These are phyloP conservation scores for Nasonia longicornis DNA, from an alignment of 1,140 invertebrate genomes.

Conservation along the genomic window DNA sequence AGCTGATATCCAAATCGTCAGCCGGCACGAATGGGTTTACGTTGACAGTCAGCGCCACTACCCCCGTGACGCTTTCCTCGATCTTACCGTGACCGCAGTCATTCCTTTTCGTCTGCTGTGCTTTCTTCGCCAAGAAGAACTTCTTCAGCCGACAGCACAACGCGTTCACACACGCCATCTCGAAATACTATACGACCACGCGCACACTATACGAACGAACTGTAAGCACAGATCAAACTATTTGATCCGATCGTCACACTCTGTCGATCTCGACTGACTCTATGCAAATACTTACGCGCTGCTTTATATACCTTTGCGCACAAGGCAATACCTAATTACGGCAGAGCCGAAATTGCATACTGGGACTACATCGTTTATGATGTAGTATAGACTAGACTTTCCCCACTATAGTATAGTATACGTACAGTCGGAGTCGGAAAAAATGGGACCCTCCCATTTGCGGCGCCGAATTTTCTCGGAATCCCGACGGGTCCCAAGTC, in stretches of 20 bases:
- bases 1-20: neutral
- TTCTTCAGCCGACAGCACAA: slow-evolving; percentile 19
- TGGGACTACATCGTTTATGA: too few species aligned
- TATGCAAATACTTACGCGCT: too few species aligned
- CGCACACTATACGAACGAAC: too few species aligned
- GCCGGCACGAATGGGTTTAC: slow-evolving; percentile 22
- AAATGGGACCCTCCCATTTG: neutral
- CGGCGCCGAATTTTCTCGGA: neutral
- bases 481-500: neutral
- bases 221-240: neutral
- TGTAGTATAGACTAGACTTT: too few species aligned
- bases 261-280: too few species aligned
- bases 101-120: too few species aligned
- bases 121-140: neutral
- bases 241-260: neutral
- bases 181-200: neutral
- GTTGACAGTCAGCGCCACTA: neutral
- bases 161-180: slow-evolving; percentile 9
- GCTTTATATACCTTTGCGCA: too few species aligned
- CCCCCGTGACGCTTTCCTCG: neutral
- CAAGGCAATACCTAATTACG: too few species aligned
- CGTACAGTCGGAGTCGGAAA: neutral
- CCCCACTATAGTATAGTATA: too few species aligned
- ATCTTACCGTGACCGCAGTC: neutral
- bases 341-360: too few species aligned